phyloP scores from a whole-genome alignment of 2,888 invertebrate species.

The Liposcelis brunnea region DNA sequence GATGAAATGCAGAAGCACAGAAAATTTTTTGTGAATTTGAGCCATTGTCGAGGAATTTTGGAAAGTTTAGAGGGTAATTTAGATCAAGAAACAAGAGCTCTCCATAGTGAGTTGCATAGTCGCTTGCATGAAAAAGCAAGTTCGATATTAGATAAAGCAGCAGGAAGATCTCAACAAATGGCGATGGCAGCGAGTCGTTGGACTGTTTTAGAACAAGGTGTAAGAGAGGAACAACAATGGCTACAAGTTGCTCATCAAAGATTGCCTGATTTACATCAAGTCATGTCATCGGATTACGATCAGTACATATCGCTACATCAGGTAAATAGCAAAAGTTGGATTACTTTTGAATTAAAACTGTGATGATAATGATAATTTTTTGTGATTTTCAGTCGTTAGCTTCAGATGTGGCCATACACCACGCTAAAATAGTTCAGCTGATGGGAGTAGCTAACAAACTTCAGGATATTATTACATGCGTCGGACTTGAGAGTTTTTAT shows the following conservation, averaged over 20 bases:
- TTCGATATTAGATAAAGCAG: slow-evolving; percentile 60
- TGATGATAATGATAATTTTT: not conserved
- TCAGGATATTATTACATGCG: slow-evolving; percentile 55
- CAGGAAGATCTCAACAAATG: slow-evolving; percentile 64
- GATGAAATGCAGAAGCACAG: slow-evolving; percentile 80
- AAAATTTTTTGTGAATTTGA: slow-evolving; percentile 74
- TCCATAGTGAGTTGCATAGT: slow-evolving; percentile 55
- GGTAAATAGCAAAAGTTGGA: slow-evolving; percentile 20
- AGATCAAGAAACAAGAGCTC: slow-evolving; percentile 57
- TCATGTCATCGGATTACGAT: slow-evolving; percentile 68
- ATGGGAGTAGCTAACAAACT: slow-evolving; percentile 53
- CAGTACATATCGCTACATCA: slow-evolving; percentile 68
- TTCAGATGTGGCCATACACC: slow-evolving; percentile 61
- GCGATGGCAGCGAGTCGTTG: slow-evolving; percentile 71
- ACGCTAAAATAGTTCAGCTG: slow-evolving; percentile 57
- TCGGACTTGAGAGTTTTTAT: slow-evolving; percentile 55
- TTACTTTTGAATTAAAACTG: not conserved
- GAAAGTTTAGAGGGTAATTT: slow-evolving; percentile 73
- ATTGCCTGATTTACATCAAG: slow-evolving; percentile 60
- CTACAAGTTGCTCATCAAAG: slow-evolving; percentile 66
- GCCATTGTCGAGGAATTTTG: slow-evolving; percentile 69
- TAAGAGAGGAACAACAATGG: slow-evolving; percentile 72
- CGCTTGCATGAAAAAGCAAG: slow-evolving; percentile 60
- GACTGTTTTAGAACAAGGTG: slow-evolving; percentile 61
- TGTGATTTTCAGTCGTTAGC: slow-evolving; percentile 40